phyloP scores from a whole-genome alignment of 2,113 vertebrate genomes.

The Malurus elegans region DNA sequence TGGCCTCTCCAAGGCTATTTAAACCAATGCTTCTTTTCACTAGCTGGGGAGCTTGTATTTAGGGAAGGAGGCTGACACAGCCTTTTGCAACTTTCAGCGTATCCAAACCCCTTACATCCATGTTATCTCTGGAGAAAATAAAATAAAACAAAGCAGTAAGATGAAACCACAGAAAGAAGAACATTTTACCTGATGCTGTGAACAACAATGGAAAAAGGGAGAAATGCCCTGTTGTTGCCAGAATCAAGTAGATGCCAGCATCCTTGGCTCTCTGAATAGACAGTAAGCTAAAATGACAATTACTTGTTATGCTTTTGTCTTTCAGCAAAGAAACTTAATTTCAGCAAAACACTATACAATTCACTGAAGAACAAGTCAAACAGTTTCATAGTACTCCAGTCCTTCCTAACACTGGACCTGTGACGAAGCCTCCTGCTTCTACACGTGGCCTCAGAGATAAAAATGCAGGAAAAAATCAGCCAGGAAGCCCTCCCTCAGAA shows the following conservation, averaged over 20 bases:
- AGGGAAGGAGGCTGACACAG: background rate
- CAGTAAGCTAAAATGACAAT: conserved; percentile 78
- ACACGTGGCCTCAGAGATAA: rapidly evolving
- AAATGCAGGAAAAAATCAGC: background rate
- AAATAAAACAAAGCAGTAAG: background rate
- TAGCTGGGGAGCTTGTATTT: background rate
- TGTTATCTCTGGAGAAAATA: background rate
- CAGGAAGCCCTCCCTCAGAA: background rate
- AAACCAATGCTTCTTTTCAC: background rate
- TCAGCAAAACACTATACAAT: background rate
- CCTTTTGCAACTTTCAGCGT: background rate
- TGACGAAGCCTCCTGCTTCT: background rate
- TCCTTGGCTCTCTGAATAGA: conserved; percentile 88
- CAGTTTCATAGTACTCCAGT: background rate
- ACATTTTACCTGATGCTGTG: conserved; percentile 84
- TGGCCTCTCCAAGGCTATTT: background rate
- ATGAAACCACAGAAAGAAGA: background rate
- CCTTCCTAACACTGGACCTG: background rate
- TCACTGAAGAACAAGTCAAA: background rate
- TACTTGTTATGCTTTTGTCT: background rate
- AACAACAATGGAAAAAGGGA: conserved; percentile 93
- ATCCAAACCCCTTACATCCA: background rate
- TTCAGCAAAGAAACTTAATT: background rate
- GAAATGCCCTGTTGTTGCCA: conserved; percentile 88
- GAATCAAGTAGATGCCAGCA: conserved; percentile 87